A percentile compares a stretch with the other conserved stretches of the same genome.
Evolutionary conservation across 2,113 vertebrate genomes (phyloP).

Genomic region (Dunckerocampus dactyliophorus): DNA sequence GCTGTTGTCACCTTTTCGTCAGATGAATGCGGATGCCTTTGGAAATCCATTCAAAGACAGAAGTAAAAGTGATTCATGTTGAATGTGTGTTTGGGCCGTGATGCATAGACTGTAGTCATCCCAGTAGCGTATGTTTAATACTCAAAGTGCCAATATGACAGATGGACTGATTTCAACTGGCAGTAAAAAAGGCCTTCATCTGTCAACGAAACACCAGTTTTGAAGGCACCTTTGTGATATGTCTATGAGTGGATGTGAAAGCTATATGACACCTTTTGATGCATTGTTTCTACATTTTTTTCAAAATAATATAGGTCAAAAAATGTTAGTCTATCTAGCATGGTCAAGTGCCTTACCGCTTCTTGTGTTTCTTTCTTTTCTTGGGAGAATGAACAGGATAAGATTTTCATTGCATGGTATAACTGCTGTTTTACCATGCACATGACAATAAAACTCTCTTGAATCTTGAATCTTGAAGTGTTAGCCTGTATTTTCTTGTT

Average conservation of each 20-base stretch:
- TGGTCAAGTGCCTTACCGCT: too few relatives aligned
- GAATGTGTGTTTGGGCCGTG: not conserved
- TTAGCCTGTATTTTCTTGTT: too few relatives aligned
- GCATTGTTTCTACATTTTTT: too few relatives aligned
- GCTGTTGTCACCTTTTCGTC: not conserved
- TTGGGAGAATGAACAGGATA: too few relatives aligned
- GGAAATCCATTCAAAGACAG: not conserved
- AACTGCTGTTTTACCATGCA: too few relatives aligned
- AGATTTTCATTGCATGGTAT: too few relatives aligned
- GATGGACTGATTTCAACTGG: constrained; percentile 9
- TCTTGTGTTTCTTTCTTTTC: too few relatives aligned
- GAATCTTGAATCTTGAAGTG: too few relatives aligned
- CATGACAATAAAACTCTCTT: too few relatives aligned
- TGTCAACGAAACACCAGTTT: constrained; percentile 2
- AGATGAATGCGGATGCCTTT: constrained; percentile 1
- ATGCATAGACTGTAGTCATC: not conserved
- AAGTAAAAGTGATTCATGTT: not conserved
- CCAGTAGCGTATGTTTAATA: not conserved
- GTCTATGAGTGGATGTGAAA: not conserved
- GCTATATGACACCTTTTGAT: too few relatives aligned
- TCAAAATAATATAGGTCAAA: too few relatives aligned
- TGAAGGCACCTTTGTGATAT: not conserved
- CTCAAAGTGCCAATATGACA: not conserved
- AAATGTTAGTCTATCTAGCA: too few relatives aligned
- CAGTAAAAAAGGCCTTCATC: constrained; percentile 2